A percentile compares a stretch with the other conserved stretches of the same genome.
Evolutionary conservation across 2,888 invertebrate genomes (phyloP).

Genomic region (Epinotia ramella): DNA sequence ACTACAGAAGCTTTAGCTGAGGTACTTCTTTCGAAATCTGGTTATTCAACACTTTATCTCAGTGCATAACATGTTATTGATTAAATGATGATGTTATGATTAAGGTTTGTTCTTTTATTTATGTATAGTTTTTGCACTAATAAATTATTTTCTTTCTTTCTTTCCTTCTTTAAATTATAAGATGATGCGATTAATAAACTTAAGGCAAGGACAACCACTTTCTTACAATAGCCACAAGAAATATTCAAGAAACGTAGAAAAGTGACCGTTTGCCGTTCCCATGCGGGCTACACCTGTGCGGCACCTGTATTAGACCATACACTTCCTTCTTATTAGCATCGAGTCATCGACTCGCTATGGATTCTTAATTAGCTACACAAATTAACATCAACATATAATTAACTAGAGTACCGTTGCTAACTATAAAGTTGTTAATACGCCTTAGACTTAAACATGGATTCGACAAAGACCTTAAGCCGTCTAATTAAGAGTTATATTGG

Average conservation of each 20-base stretch:
- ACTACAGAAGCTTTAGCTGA: too few species aligned
- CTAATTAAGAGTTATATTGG: slow-evolving; percentile 1
- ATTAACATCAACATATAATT: slow-evolving; percentile 39
- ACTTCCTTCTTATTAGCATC: slow-evolving; percentile 26
- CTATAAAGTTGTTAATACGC: slow-evolving; percentile 34
- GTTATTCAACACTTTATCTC: neutral
- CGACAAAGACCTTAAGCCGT: slow-evolving; percentile 1
- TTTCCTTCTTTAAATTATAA: too few species aligned
- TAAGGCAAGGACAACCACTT: neutral
- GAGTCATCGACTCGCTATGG: slow-evolving; percentile 23
- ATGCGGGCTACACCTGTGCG: slow-evolving; percentile 52
- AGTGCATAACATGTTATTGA: neutral
- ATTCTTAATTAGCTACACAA: slow-evolving; percentile 35
- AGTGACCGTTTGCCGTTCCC: slow-evolving; percentile 47
- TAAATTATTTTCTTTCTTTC: too few species aligned
- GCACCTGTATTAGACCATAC: slow-evolving; percentile 44
- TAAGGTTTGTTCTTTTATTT: too few species aligned
- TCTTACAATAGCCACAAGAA: neutral
- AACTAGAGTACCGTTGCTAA: slow-evolving; percentile 36
- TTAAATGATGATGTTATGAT: too few species aligned
- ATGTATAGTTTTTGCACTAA: too few species aligned
- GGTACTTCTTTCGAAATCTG: too few species aligned
- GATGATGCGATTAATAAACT: neutral
- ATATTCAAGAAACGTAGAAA: slow-evolving; percentile 23
- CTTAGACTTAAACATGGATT: neutral